Evolutionary conservation across 2,797 vertebrate species (phyloP), one percentile per base, ranked within the genome.

Genomic region (Scarus forsteni): DNA sequence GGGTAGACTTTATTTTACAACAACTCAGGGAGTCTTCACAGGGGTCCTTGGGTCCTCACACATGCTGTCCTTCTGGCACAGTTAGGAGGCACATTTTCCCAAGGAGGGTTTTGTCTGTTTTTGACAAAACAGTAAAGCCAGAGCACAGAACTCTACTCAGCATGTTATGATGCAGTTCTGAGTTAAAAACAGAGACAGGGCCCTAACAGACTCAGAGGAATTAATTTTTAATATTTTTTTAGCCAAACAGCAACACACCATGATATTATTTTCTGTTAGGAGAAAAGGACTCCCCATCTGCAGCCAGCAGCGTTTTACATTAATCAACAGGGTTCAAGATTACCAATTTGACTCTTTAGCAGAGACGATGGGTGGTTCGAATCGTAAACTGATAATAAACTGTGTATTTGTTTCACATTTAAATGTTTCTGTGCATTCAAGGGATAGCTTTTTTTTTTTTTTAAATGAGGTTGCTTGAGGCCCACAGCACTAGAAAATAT

Each of bases 1-100:
- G 65, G 54, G 75, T 65, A 79, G 67, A 72, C 66, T 68, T 80
- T 69, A 84, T 78, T 84, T 85, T 64, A 85, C 73, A 77, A 51
- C 42, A 75, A 60, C 77, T 88, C 60, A 73, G 64, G 75, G 64
- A 70, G 76, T 78, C 78, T 86, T 84, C 56, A 45, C 75, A 63
- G 48, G 59, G 61, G 72, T 75, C 70, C 62, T 57, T 54, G 27
- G 43, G 27, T 8, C 63, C 78, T 80, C 73, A 74, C 68, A 77
- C 66, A 79, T 62, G 27, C 67, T 65, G 45, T 52, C 53, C 52
- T 62, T 55, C 63, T 83, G 74, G 51, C 68, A 52, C 6, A 73
- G 42, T 43, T 43, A 73, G 58, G 34, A 38, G 38, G 40, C 58
- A 60, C 35, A 74, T 75, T 84, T 64, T 73, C 56, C 66, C 4